Conservation (phyloP, 1,140 invertebrate species). For the Drosophila erecta region DNA sequence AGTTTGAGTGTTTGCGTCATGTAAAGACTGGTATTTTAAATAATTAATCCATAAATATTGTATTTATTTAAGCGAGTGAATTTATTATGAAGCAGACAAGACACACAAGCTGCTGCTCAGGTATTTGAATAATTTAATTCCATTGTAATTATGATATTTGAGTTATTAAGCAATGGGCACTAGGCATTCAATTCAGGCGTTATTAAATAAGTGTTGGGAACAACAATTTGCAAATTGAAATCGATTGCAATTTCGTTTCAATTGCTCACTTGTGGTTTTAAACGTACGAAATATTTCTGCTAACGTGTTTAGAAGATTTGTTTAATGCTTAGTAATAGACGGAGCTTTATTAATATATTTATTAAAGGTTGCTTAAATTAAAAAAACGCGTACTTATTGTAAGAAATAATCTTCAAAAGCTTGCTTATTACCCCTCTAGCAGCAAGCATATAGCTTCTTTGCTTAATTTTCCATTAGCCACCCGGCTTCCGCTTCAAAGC, state of each 20-base stretch:
- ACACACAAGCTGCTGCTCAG: slow-evolving; percentile 22
- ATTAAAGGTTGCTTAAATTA: too few species aligned
- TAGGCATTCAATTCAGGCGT: slow-evolving; percentile 22
- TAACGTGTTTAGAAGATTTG: neutral
- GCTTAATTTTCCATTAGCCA: neutral
- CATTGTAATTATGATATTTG: slow-evolving; percentile 49
- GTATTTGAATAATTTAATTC: slow-evolving; percentile 59
- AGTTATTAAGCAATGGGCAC: slow-evolving; percentile 38
- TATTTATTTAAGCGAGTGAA: slow-evolving; percentile 42
- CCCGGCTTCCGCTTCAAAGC: neutral
- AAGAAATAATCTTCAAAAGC: too few species aligned
- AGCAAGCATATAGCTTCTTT: too few species aligned
- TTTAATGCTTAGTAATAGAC: neutral
- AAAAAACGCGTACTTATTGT: too few species aligned
- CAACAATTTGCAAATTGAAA: slow-evolving; percentile 14
- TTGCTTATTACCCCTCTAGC: too few species aligned
- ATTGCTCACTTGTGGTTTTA: slow-evolving; percentile 22
- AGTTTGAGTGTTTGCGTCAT: slow-evolving; percentile 35
- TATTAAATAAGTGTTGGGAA: slow-evolving; percentile 28
- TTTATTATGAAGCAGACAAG: slow-evolving; percentile 24
- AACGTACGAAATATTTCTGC: neutral
- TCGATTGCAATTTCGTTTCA: slow-evolving; percentile 13
- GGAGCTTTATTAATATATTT: too few species aligned
- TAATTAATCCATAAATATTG: slow-evolving; percentile 78
- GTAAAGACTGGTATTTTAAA: slow-evolving; percentile 75